A percentile compares a stretch with the other conserved stretches of the same genome.
These are phyloP conservation scores for Ostrea edulis DNA, from an alignment of 1,140 invertebrate species.

Conservation along the genomic window DNA sequence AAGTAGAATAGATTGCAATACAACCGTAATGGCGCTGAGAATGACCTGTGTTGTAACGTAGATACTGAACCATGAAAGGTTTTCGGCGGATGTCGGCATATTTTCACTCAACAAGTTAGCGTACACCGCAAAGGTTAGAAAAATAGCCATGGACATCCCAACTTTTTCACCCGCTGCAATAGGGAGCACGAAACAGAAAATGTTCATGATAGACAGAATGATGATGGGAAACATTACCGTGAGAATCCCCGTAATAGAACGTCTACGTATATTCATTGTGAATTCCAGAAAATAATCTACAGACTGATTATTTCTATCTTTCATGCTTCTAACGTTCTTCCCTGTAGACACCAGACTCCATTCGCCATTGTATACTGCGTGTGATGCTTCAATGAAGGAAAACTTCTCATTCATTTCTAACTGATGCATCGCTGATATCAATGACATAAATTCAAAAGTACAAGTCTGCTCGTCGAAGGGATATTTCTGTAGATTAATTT, in stretches of 20 bases:
- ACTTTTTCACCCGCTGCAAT: constrained; percentile 26
- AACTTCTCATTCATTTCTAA: no score
- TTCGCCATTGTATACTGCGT: no score
- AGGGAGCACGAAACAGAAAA: constrained; percentile 3
- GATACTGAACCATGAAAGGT: neutral
- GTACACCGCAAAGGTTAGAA: constrained; percentile 36
- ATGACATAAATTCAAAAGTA: no score
- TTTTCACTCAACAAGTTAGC: neutral
- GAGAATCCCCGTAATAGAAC: neutral
- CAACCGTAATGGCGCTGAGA: neutral
- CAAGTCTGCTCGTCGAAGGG: neutral
- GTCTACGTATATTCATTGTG: neutral
- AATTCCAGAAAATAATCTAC: neutral
- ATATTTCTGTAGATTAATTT: neutral
- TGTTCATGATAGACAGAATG: neutral
- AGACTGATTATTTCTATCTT: neutral
- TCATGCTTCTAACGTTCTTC: neutral
- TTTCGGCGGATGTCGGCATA: neutral
- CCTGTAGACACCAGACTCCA: neutral
- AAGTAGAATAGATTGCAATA: neutral
- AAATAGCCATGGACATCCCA: constrained; percentile 39
- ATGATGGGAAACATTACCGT: neutral
- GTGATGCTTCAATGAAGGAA: no score
- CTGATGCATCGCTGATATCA: no score
- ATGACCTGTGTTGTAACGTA: neutral